Percentiles rank a stretch among this genome's conserved stretches.
These are phyloP conservation scores for Dolomedes plantarius DNA, from an alignment of 2,888 invertebrate species.

Conservation along the genomic window DNA sequence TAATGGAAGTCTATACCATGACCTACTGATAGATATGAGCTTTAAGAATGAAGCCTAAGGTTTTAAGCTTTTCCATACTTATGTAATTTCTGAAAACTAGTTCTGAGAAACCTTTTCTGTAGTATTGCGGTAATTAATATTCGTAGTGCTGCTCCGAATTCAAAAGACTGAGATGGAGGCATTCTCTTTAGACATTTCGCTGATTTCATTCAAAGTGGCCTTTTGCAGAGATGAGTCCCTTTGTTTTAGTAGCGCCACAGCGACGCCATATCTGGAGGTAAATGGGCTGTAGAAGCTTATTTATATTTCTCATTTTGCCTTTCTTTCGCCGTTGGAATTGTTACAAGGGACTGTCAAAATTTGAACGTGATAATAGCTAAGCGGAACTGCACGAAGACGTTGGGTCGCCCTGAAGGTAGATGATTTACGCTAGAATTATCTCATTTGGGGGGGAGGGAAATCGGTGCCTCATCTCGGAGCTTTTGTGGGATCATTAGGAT, in stretches of 20 bases:
- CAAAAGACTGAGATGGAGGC: neutral
- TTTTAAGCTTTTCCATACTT: too few relatives aligned
- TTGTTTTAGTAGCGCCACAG: neutral
- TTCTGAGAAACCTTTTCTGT: neutral
- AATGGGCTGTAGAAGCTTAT: slow-evolving; percentile 14
- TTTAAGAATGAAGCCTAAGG: too few relatives aligned
- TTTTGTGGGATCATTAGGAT: too few relatives aligned
- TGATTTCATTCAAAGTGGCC: neutral
- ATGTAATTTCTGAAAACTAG: neutral
- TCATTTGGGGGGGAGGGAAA: too few relatives aligned
- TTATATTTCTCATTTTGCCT: slow-evolving; percentile 10
- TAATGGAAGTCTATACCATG: too few relatives aligned
- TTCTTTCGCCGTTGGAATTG: neutral
- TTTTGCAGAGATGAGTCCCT: neutral
- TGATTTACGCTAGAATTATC: neutral
- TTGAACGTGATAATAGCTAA: neutral
- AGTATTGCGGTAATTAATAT: slow-evolving; percentile 2
- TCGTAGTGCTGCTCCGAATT: neutral
- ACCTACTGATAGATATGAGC: too few relatives aligned
- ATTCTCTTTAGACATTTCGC: neutral
- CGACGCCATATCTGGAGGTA: slow-evolving; percentile 12
- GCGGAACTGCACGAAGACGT: neutral
- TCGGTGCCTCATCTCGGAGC: too few relatives aligned
- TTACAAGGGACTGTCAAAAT: neutral
- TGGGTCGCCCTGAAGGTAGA: neutral